These are phyloP conservation scores for Unio delphinus DNA, from an alignment of 2,888 invertebrate genomes.

Conservation along the genomic window DNA sequence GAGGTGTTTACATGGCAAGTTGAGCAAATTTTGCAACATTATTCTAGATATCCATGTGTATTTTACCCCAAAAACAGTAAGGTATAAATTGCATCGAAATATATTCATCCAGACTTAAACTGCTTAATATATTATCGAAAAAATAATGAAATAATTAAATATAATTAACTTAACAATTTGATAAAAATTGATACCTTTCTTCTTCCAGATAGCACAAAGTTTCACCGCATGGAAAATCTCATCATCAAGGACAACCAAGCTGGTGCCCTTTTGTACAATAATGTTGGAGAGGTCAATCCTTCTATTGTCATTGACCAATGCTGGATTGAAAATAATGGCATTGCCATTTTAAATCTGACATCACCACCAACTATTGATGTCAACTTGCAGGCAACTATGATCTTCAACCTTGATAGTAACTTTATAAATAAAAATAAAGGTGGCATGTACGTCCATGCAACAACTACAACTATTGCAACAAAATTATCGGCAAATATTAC, in stretches of 20 bases:
- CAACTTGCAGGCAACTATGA: slow-evolving; percentile 95
- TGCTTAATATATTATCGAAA: too few species aligned
- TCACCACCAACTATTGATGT: slow-evolving; percentile 84
- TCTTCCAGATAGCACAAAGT: slow-evolving; percentile 30
- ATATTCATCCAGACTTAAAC: too few species aligned
- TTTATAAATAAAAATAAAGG: slow-evolving; percentile 61
- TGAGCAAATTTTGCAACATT: too few species aligned
- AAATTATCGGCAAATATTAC: slow-evolving; percentile 92
- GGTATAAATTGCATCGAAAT: too few species aligned
- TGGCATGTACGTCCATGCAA: slow-evolving; percentile 59
- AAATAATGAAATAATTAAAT: too few species aligned
- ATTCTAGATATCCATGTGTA: too few species aligned
- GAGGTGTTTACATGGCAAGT: too few species aligned
- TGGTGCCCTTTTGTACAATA: slow-evolving; percentile 89
- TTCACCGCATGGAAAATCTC: slow-evolving; percentile 88
- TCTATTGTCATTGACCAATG: slow-evolving; percentile 86
- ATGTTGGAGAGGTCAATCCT: slow-evolving; percentile 96
- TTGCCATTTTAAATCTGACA: slow-evolving; percentile 93
- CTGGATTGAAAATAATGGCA: slow-evolving; percentile 88
- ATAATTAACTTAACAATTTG: too few species aligned
- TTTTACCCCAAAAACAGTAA: too few species aligned
- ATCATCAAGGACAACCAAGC: slow-evolving; percentile 85
- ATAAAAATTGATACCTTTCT: background rate
- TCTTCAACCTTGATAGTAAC: slow-evolving; percentile 64
- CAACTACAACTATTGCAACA: slow-evolving; percentile 72